Percentiles rank a stretch among this genome's conserved stretches.
Evolutionary conservation across 1,140 invertebrate species (phyloP).

Genomic region (Zaprionus gabonicus): DNA sequence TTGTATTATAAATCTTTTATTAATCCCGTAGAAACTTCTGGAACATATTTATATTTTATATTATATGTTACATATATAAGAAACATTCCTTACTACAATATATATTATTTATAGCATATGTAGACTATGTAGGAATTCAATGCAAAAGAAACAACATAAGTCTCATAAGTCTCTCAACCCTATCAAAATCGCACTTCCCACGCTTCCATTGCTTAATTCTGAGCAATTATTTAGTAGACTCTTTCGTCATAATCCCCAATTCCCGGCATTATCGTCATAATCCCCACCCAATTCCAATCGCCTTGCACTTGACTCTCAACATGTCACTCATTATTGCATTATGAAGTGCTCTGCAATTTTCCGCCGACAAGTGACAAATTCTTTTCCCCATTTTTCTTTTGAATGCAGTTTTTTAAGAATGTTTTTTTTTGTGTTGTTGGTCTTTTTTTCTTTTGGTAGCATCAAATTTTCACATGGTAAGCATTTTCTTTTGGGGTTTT

Average conservation of each 20-base stretch:
- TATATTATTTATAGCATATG: too few relatives aligned
- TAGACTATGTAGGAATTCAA: too few relatives aligned
- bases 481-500: constrained; percentile 16
- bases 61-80: too few relatives aligned
- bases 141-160: too few relatives aligned
- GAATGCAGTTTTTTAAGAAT: constrained; percentile 33
- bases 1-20: too few relatives aligned
- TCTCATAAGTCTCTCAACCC: too few relatives aligned
- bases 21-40: too few relatives aligned
- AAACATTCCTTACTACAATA: too few relatives aligned
- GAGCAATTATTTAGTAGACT: too few relatives aligned
- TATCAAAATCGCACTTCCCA: too few relatives aligned
- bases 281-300: not conserved
- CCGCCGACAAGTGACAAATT: not conserved
- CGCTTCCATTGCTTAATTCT: too few relatives aligned
- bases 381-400: constrained; percentile 26
- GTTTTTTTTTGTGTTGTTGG: constrained; percentile 5
- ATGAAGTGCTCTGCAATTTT: constrained; percentile 9
- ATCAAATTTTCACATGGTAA: constrained; percentile 59
- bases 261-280: not conserved
- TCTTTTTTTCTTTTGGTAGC: constrained; percentile 56
- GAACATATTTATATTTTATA: too few relatives aligned
- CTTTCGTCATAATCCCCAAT: not conserved
- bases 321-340: constrained; percentile 19
- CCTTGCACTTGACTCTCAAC: constrained; percentile 6